Conservation (phyloP, 2,888 invertebrate genomes). For the Julus scanicus region DNA sequence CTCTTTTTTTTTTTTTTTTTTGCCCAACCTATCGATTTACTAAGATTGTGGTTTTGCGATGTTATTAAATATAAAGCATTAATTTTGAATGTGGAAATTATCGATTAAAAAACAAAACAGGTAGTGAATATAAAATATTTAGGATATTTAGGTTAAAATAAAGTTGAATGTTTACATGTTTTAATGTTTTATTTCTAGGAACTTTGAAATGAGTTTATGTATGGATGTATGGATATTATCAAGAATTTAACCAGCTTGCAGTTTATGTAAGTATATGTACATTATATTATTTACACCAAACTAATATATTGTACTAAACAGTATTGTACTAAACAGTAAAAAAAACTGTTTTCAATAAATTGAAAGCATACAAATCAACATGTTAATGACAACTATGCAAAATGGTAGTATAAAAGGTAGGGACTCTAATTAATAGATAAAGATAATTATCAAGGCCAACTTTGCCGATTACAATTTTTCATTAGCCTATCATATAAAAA, state of each 20-base stretch:
- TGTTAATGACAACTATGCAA: not conserved
- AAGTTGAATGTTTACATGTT: too few relatives aligned
- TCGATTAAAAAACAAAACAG: not conserved
- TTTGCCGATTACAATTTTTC: not conserved
- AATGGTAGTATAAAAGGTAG: not conserved
- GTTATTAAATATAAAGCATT: not conserved
- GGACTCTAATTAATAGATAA: not conserved
- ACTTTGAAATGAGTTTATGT: too few relatives aligned
- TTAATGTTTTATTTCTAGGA: too few relatives aligned
- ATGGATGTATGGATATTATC: too few relatives aligned
- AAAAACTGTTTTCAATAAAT: too few relatives aligned
- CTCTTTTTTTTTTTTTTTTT: not conserved
- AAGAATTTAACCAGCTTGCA: too few relatives aligned
- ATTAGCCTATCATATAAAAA: not conserved
- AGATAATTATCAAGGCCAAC: not conserved
- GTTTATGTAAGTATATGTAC: too few relatives aligned
- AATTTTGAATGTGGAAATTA: not conserved
- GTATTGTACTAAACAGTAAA: too few relatives aligned
- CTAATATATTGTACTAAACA: too few relatives aligned
- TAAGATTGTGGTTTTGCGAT: not conserved
- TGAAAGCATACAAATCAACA: not conserved
- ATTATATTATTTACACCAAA: too few relatives aligned
- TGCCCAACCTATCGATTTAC: not conserved
- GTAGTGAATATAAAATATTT: not conserved
- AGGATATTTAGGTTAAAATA: not conserved